phyloP scores from a whole-genome alignment of 2,888 invertebrate species.

The Rhimphoctona megacephalus region DNA sequence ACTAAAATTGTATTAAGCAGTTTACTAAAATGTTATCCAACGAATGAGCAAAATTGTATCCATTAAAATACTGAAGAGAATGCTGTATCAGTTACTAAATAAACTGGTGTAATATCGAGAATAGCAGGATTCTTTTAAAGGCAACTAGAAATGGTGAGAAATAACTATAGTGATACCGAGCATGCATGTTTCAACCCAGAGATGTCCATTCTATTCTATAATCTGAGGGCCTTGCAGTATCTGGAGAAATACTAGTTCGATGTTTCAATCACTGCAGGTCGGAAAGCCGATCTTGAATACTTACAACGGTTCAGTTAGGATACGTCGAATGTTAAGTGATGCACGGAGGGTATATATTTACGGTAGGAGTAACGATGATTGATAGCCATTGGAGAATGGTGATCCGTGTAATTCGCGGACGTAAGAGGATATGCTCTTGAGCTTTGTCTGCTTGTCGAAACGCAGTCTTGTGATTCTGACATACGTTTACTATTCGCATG shows the following conservation, averaged over 20 bases:
- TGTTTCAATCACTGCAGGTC: constrained; percentile 42
- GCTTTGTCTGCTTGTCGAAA: constrained; percentile 80
- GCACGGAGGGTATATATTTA: constrained; percentile 34
- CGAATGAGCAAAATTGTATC: too few relatives aligned
- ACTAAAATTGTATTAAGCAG: too few relatives aligned
- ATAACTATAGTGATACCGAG: background rate
- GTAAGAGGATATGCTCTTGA: constrained; percentile 77
- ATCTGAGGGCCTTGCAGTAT: background rate
- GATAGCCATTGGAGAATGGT: constrained; percentile 81
- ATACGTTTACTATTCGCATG: constrained; percentile 68
- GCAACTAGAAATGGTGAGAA: background rate
- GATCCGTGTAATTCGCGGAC: constrained; percentile 83
- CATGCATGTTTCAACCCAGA: background rate
- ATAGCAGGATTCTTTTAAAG: background rate
- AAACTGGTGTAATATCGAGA: too few relatives aligned
- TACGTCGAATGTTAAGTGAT: constrained; percentile 55
- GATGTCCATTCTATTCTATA: background rate
- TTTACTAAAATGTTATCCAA: too few relatives aligned
- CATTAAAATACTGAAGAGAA: too few relatives aligned
- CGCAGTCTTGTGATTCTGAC: constrained; percentile 75
- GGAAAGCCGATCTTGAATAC: background rate
- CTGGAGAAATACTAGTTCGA: constrained; percentile 8
- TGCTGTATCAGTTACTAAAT: too few relatives aligned
- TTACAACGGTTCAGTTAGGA: constrained; percentile 21
- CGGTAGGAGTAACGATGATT: constrained; percentile 76